These are phyloP conservation scores for Aphrocallistes beatrix DNA, from an alignment of 37 sponge, comb jelly and placozoan species.

Conservation along the genomic window DNA sequence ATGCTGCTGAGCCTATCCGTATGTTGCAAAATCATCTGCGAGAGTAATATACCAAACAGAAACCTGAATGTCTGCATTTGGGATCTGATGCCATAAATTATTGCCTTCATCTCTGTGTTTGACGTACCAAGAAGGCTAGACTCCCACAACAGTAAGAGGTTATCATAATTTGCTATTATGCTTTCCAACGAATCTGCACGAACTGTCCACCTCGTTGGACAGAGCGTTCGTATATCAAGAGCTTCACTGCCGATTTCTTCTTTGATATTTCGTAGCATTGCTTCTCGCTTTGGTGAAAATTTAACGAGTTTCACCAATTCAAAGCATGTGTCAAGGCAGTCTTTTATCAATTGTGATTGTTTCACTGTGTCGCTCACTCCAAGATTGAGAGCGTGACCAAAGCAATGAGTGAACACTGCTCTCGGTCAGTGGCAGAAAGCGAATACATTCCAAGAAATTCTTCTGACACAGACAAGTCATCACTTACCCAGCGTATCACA, in stretches of 20 bases:
- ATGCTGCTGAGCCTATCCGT: conserved; percentile 28
- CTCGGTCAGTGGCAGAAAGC: conserved; percentile 26
- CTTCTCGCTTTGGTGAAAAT: conserved; percentile 45
- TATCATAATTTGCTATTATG: conserved; percentile 41
- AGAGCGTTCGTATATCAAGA: conserved; percentile 34
- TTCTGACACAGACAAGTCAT: conserved; percentile 19
- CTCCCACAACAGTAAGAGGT: no score
- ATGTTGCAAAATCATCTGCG: background rate
- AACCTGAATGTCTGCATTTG: no score
- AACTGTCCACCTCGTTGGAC: conserved; percentile 65
- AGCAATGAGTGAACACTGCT: conserved; percentile 65
- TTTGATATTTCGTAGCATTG: conserved; percentile 33
- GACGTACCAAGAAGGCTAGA: conserved; percentile 27
- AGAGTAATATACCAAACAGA: background rate
- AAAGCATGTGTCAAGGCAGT: conserved; percentile 40
- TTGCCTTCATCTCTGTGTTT: conserved; percentile 53
- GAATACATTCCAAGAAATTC: conserved; percentile 39
- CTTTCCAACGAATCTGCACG: conserved; percentile 39
- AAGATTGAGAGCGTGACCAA: conserved; percentile 67
- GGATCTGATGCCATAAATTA: conserved; percentile 43
- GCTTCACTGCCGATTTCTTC: conserved; percentile 44
- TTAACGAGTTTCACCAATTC: conserved; percentile 49
- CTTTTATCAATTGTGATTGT: conserved; percentile 28
- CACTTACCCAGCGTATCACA: conserved; percentile 37
- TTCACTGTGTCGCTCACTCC: conserved; percentile 51